Evolutionary conservation across 2,888 invertebrate species (phyloP).

Genomic region (Andrena hattorfiana): DNA sequence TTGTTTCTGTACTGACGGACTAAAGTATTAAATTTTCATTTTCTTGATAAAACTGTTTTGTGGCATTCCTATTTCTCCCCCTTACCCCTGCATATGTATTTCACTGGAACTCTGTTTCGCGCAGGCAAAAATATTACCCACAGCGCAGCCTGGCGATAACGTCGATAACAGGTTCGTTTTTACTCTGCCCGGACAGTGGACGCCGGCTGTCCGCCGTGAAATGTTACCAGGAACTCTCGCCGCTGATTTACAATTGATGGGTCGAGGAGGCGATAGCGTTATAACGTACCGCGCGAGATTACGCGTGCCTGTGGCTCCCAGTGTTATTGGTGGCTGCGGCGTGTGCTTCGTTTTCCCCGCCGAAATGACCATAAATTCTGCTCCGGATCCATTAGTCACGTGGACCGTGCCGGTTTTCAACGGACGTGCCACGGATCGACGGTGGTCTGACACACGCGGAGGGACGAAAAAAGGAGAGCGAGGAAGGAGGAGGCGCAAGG

Average conservation of each 20-base stretch:
- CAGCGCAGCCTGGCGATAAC: no score
- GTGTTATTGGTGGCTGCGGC: constrained; percentile 29
- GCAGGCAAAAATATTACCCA: no score
- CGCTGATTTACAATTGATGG: constrained; percentile 15
- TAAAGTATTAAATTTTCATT: no score
- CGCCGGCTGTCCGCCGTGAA: no score
- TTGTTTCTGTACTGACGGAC: no score
- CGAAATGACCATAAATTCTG: constrained; percentile 51
- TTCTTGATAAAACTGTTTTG: no score
- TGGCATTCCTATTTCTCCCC: no score
- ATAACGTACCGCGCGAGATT: constrained; percentile 5
- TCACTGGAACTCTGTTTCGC: no score
- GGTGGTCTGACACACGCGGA: constrained; percentile 45
- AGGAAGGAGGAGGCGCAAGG: neutral
- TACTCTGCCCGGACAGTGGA: no score
- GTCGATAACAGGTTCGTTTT: no score
- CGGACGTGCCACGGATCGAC: constrained; percentile 50
- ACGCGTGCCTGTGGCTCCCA: constrained; percentile 19
- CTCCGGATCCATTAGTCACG: constrained; percentile 53
- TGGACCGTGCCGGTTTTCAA: constrained; percentile 55
- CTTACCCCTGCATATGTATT: no score
- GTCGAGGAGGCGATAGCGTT: neutral
- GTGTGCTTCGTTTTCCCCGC: constrained; percentile 4
- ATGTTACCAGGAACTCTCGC: constrained; percentile 16
- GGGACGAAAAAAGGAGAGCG: constrained; percentile 35